Base-by-base conservation (phyloP, 2,113 vertebrate genomes). In the Globicephala melas region DNA sequence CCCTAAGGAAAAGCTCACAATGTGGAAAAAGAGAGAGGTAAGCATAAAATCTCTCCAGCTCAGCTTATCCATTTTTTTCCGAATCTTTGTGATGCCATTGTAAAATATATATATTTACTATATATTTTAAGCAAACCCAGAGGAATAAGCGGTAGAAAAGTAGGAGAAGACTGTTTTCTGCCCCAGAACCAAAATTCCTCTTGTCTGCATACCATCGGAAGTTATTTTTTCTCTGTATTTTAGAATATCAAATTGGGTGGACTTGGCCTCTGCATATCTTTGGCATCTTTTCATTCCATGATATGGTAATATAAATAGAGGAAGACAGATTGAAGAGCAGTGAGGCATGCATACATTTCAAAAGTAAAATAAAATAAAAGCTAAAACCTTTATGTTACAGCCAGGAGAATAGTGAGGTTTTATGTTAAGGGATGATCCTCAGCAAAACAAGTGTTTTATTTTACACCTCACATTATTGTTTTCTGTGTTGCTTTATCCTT, bases 301-400 rank as follows among this genome's bases (percentile, higher is more conserved):
- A 79, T 85, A 86, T 79, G 36, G 21, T 68, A 41, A 79, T 70
- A 89, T 53, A 97, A 89, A 96, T 83, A 97, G 79, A 94, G 70
- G 6, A 94, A 76, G 73, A 95, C 93, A 98, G 91, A 97, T 47
- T 95, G 94, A 91, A 94, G 36, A 93, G 68, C 36, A 91, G 70
- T 82, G 84, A 97, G 50, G 41, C 60, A 82, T 21, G 36, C 55
- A 95, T 89, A 93, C 17, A 82, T 93, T 95, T 94, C 50, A 96
- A 95, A 97, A 96, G 58, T 76, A 95, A 97, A 92, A 81, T 58
- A 88, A 84, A 95, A 76, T 47, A 73, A 87, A 95, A 83, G 62
- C 36, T 73, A 71, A 55, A 95, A 47, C 11, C 18, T 86, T 94
- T 63, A 63, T 79, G 36, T 79, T 63, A 63, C 44, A 89, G 41